Conservation (phyloP, 1,140 invertebrate genomes). For the Scaptomyza hsui region DNA sequence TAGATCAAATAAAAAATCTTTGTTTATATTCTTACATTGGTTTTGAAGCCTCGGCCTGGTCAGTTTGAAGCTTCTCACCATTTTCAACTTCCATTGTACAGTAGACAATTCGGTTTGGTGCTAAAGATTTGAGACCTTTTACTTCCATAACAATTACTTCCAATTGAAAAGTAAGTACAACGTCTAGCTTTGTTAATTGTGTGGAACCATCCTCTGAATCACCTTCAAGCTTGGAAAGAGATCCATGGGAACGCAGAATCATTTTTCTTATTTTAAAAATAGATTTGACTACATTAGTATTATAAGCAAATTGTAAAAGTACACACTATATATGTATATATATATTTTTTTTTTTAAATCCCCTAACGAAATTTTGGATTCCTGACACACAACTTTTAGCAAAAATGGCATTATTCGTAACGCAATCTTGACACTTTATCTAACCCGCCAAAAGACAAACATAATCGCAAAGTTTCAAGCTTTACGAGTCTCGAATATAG, state of each 20-base stretch:
- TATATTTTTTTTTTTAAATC: too few species aligned
- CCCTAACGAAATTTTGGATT: too few species aligned
- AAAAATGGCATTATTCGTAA: too few species aligned
- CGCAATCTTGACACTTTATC: too few species aligned
- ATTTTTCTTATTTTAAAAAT: slow-evolving; percentile 60
- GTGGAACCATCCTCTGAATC: slow-evolving; percentile 96
- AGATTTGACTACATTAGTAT: too few species aligned
- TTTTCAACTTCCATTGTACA: slow-evolving; percentile 99
- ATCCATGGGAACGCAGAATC: slow-evolving; percentile 93
- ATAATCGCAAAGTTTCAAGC: too few species aligned
- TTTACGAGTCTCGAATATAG: too few species aligned
- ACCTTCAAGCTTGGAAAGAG: slow-evolving; percentile 94
- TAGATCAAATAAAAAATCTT: neutral
- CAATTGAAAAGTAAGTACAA: slow-evolving; percentile 97
- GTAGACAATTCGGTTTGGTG: slow-evolving; percentile 98
- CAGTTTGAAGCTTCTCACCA: slow-evolving; percentile 99
- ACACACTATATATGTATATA: too few species aligned
- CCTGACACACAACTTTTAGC: too few species aligned
- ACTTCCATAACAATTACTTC: slow-evolving; percentile 99
- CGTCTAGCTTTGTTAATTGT: slow-evolving; percentile 97
- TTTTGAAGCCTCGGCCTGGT: slow-evolving; percentile 99
- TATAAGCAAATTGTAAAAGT: too few species aligned
- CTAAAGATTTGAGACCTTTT: slow-evolving; percentile 97
- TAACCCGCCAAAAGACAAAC: too few species aligned
- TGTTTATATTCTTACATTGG: slow-evolving; percentile 90